Base-by-base conservation (phyloP, 2,888 invertebrate genomes). In the Nemoura dubitans region DNA sequence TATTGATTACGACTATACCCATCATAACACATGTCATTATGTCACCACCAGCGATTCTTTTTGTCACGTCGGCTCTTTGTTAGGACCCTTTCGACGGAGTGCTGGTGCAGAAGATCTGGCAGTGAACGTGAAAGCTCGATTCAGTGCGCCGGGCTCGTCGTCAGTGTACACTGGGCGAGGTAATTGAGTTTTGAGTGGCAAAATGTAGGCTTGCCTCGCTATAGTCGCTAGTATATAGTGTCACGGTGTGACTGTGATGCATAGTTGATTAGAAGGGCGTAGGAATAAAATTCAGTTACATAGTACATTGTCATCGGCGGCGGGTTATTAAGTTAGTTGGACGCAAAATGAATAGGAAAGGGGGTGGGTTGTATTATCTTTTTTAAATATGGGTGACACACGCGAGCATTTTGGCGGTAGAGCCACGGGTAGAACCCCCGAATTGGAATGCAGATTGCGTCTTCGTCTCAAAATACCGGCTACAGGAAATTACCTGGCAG, bases 1-100 rank as follows among this genome's bases (percentile, higher is more conserved):
- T 59, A 59, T 59, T 59, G 59, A 59, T 59, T 59, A 59, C 59
- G 59, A 59, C 59, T 59, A 59, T 59, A 59, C 59, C 59, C 59
- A 59, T 59, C 59, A 59, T 59, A 59, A 59, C 59, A 59, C 59
- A 59, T 59, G 59, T 59, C 59, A 59, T 59, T 59, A 59, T 59
- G 59, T 59, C 59, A 59, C 59, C 21, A 59, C 59, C 59, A 59
- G 59, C 59, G 59, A 59, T 59, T 59, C 14, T 59, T 59, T 59
- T 59, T 59, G 59, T 59, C 59, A 21, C 59, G 59, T 59, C 3
- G 59, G n/a, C 10, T 59, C 59, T 59, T 59, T 59, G 59, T 59
- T 59, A 14, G 59, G 59, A 21, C 59, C 59, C 16, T 59, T 59
- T 10, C 59, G 21, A 59, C 59, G 21, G 59, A 10, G 59, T 59